Conservation (phyloP, 1,140 invertebrate genomes). For the Trinorchestia longiramus region DNA sequence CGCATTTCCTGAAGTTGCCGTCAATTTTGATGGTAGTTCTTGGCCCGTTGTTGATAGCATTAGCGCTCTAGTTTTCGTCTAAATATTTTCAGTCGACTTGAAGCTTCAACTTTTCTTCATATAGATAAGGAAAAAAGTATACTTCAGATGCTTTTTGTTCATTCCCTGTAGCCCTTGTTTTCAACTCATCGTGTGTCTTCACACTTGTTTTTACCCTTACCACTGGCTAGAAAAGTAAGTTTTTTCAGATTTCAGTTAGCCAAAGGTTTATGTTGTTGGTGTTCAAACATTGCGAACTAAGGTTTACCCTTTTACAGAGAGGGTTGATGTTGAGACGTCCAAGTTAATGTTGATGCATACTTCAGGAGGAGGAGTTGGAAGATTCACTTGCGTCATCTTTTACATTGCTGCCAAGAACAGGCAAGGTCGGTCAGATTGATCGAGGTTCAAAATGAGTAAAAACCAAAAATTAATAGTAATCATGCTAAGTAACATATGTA, state of each 20-base stretch:
- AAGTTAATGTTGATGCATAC: background rate
- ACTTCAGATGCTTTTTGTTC: background rate
- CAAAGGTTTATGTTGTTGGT: background rate
- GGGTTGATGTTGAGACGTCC: background rate
- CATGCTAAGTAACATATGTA: no score
- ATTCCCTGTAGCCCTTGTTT: background rate
- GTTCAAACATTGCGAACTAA: background rate
- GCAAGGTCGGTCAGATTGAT: no score
- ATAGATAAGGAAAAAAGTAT: background rate
- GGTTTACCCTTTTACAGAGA: background rate
- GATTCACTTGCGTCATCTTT: no score
- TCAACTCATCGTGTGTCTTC: background rate
- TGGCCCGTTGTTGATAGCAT: background rate
- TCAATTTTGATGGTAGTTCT: background rate
- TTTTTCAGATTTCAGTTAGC: background rate
- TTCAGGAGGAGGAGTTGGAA: background rate
- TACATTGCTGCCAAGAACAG: no score
- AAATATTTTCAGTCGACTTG: background rate
- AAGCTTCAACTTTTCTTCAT: background rate
- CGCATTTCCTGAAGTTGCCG: background rate
- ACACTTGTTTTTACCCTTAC: background rate
- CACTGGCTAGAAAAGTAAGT: background rate
- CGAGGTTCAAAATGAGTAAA: no score
- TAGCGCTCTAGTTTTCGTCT: background rate
- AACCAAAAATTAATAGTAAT: no score